Evolutionary conservation across 2,113 vertebrate species (phyloP).

Genomic region (Lophius piscatorius): DNA sequence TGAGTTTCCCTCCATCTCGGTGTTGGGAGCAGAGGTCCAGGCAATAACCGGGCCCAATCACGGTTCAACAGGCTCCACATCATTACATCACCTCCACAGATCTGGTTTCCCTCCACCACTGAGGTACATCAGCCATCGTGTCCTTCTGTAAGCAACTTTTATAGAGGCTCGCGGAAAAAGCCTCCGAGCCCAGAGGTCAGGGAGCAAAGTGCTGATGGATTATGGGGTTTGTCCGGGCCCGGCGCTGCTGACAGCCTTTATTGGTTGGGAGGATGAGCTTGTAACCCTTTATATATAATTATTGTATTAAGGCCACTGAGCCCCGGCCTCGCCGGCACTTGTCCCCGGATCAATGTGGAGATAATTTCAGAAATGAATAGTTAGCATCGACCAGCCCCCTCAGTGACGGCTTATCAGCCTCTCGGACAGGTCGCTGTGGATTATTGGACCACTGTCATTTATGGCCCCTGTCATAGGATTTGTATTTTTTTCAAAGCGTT

Average conservation of each 20-base stretch:
- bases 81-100: conserved; percentile 56
- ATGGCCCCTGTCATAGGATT: conserved; percentile 91
- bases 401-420: conserved; percentile 92
- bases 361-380: conserved; percentile 99
- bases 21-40: conserved; percentile 11
- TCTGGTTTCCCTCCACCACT: conserved; percentile 71
- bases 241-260: conserved; percentile 95
- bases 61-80: conserved; percentile 41
- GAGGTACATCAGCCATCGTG: conserved; percentile 74
- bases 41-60: conserved; percentile 39
- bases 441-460: conserved; percentile 98
- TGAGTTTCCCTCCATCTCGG: not conserved
- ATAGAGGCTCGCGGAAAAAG: conserved; percentile 82
- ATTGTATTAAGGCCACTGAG: conserved; percentile 96
- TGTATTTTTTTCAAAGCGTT: conserved; percentile 67
- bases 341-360: conserved; percentile 98
- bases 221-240: conserved; percentile 91
- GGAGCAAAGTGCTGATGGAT: conserved; percentile 97
- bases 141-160: conserved; percentile 84
- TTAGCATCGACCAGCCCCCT: conserved; percentile 95
- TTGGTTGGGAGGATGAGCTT: conserved; percentile 97
- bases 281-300: conserved; percentile 99
- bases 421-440: conserved; percentile 88
- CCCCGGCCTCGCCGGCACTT: conserved; percentile 89
- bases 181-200: conserved; percentile 90